Evolutionary conservation across 2,797 vertebrate genomes (phyloP).

Genomic region (Microhierax caerulescens): DNA sequence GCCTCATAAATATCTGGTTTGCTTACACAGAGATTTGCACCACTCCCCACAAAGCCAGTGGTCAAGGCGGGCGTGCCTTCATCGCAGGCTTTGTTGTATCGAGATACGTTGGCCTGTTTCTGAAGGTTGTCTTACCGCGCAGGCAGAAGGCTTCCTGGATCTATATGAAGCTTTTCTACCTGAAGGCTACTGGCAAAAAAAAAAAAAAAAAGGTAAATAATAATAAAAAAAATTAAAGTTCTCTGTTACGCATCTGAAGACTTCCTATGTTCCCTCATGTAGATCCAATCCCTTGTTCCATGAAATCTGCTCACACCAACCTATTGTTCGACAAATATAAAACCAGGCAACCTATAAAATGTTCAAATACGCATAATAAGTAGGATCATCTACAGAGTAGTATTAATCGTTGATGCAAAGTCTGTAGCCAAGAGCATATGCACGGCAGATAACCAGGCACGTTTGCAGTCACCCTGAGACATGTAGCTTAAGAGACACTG

Average conservation of each 20-base stretch:
- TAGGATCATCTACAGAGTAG: neutral
- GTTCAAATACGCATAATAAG: neutral
- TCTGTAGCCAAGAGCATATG: neutral
- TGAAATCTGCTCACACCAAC: neutral
- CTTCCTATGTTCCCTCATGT: fast-evolving
- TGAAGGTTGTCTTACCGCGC: neutral
- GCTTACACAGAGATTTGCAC: neutral
- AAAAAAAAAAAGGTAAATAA: neutral
- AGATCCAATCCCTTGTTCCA: neutral
- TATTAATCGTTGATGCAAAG: neutral
- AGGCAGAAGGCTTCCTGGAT: neutral
- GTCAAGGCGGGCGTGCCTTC: neutral
- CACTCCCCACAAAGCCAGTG: neutral
- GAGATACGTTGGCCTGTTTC: neutral
- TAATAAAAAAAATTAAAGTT: neutral
- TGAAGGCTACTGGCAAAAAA: neutral
- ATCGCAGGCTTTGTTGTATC: neutral
- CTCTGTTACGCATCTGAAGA: neutral
- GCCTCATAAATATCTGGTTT: neutral
- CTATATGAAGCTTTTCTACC: neutral
- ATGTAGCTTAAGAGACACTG: neutral
- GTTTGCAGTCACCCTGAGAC: neutral
- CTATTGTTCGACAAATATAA: neutral
- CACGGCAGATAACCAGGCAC: neutral
- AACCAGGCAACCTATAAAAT: neutral